A percentile compares a stretch with the other conserved stretches of the same genome.
These are phyloP conservation scores for Cyanoramphus novaezelandiae DNA, from an alignment of 2,113 vertebrate genomes.

Conservation along the genomic window DNA sequence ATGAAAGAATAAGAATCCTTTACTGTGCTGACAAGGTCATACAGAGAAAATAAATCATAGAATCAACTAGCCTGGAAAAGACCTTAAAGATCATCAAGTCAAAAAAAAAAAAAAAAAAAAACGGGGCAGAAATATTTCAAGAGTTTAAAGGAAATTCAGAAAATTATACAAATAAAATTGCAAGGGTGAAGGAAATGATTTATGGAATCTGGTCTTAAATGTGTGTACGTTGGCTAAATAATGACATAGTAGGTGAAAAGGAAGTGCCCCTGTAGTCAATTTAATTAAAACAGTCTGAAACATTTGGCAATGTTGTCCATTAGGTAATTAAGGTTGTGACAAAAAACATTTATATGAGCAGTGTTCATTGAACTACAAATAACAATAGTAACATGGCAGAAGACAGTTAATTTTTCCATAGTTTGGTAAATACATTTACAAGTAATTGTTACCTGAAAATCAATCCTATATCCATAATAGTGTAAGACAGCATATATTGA, in stretches of 20 bases:
- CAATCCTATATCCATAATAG: neutral
- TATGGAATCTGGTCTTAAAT: neutral
- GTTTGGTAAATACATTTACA: neutral
- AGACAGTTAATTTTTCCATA: neutral
- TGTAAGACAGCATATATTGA: neutral
- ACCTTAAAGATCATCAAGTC: neutral
- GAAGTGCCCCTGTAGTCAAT: neutral
- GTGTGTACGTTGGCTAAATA: constrained; percentile 15
- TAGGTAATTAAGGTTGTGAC: neutral
- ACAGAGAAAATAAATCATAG: neutral
- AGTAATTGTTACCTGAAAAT: neutral
- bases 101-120: no score
- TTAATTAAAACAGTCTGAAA: constrained; percentile 33
- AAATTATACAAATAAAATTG: neutral
- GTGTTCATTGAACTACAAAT: neutral
- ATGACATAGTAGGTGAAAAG: neutral
- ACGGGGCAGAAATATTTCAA: neutral
- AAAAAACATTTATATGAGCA: neutral
- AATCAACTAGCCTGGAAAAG: neutral
- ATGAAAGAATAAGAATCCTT: neutral
- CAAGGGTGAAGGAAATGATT: neutral
- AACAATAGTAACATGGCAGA: neutral
- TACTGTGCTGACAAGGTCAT: neutral
- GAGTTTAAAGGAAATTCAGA: neutral
- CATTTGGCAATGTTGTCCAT: neutral